Evolutionary conservation across 2,113 vertebrate genomes (phyloP).

Genomic region (Tenrec ecaudatus): DNA sequence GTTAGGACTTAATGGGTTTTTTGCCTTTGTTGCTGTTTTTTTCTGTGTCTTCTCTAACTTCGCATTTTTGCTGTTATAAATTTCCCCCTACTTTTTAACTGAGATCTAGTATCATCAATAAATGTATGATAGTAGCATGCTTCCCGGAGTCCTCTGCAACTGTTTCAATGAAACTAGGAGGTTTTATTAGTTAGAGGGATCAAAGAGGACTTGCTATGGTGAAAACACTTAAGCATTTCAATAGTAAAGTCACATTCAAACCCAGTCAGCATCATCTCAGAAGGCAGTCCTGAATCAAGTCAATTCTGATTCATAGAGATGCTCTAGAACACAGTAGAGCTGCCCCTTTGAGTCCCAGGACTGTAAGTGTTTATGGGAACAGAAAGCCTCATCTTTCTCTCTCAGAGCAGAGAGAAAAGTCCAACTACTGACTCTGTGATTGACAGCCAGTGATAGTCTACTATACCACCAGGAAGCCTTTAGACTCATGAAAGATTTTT

Average conservation of each 20-base stretch:
- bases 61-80: neutral
- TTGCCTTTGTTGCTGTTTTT: neutral
- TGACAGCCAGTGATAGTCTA: too few species aligned
- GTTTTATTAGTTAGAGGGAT: neutral
- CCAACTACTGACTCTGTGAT: too few species aligned
- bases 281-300: neutral
- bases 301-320: too few species aligned
- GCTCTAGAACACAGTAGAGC: too few species aligned
- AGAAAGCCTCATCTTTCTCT: too few species aligned
- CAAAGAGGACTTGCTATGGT: neutral
- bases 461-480: too few species aligned
- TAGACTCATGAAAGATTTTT: too few species aligned
- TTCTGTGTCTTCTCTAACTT: constrained; percentile 6
- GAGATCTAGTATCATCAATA: neutral
- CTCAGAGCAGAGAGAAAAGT: too few species aligned
- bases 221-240: neutral
- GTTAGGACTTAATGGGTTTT: constrained; percentile 30
- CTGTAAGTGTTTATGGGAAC: too few species aligned
- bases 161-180: neutral
- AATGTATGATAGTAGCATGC: neutral
- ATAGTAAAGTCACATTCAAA: neutral
- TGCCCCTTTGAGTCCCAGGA: too few species aligned
- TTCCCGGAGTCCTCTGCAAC: neutral
- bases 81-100: neutral
- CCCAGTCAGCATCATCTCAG: neutral